Evolutionary conservation across 1,140 invertebrate genomes (phyloP).

Genomic region (Bombus waltoni): DNA sequence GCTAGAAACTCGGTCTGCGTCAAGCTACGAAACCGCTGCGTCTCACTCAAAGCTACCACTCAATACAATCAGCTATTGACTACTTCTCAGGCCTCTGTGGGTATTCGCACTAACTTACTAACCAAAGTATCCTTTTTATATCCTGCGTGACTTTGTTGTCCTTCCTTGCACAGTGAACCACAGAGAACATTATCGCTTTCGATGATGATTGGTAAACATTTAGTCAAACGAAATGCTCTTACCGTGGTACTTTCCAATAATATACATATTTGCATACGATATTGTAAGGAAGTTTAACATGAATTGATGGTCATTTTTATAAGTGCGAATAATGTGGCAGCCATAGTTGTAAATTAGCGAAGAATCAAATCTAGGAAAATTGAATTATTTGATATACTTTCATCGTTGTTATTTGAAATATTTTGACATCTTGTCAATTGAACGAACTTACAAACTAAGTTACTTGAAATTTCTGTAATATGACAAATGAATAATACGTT

Average conservation of each 20-base stretch:
- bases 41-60: conserved; percentile 80
- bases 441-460: neutral
- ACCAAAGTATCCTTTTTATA: conserved; percentile 68
- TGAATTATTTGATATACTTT: neutral
- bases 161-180: conserved; percentile 52
- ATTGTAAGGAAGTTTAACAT: neutral
- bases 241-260: conserved; percentile 37
- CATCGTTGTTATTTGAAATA: neutral
- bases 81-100: conserved; percentile 81
- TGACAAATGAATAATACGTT: neutral
- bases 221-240: conserved; percentile 58
- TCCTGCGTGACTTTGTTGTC: conserved; percentile 55
- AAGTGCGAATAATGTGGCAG: conserved; percentile 58
- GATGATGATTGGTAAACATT: neutral
- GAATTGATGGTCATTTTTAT: conserved; percentile 8
- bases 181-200: conserved; percentile 61
- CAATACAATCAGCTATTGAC: conserved; percentile 80
- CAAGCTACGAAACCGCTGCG: conserved; percentile 80
- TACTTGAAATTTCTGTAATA: neutral
- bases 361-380: neutral
- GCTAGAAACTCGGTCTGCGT: conserved; percentile 80
- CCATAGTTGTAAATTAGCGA: conserved; percentile 36
- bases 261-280: conserved; percentile 13
- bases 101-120: conserved; percentile 81
- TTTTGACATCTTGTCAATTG: too few species aligned